Base-by-base conservation (phyloP, 2,888 invertebrate species). In the Drosophila anomelani region DNA sequence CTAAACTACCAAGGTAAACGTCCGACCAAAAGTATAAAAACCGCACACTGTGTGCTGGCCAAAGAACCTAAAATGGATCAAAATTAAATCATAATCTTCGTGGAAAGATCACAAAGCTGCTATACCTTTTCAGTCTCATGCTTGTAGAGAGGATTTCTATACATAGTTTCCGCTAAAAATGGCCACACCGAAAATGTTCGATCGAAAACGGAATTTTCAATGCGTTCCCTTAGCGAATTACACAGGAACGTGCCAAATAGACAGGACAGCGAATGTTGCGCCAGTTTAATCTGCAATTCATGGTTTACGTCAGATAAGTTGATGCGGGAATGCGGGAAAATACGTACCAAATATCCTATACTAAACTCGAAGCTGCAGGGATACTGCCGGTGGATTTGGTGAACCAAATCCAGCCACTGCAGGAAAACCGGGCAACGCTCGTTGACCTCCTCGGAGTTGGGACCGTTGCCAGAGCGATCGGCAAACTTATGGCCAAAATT, bases 401-500 rank as follows among this genome's bases (percentile, higher is more conserved):
- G 97, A 6, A 99, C 96, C 90, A 98, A 97, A 92, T 99, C 99
- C 46, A 99, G 94, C 98, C 98, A 99, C 93, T 99, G 99, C 73
- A 99, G 94, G 94, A 99, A 99, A 81, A 99, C 97, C 6, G 99
- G 99, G 90, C 98, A 98, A 55, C 98, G 94, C 93, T 99, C 99
- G 93, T 98, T 98, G n/a, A 95, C 94, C 90, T 98, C 98, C 77
- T 97, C 97, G 5, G 95, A 94, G 15, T 96, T 96, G 46, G 96
- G 95, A 41, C 95, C 95, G 89, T 96, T 96, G 0, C 97, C 96
- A 92, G 98, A 98, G 57, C 99, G 95, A 93, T 99, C 99, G 8
- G 97, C 97, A 93, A 99, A 99, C 93, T 99, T 99, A 93, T 99
- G 99, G 0, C 99, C 99, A 93, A 97, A 99, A 91, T 97, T 98